Evolutionary conservation across 2,113 vertebrate species (phyloP).

Genomic region (Tachuris rubrigastra): DNA sequence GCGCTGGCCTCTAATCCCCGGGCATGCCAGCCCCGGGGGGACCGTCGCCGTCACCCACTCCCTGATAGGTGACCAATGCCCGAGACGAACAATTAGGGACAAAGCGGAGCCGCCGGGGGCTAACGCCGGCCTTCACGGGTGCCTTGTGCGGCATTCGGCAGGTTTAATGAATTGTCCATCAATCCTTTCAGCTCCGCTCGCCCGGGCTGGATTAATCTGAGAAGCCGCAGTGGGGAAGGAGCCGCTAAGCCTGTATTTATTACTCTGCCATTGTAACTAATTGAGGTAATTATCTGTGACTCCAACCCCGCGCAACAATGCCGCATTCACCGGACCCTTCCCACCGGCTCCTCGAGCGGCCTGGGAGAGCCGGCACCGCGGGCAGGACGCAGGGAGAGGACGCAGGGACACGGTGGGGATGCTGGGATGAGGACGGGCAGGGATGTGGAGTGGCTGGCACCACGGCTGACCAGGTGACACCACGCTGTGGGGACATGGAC

Average conservation of each 20-base stretch:
- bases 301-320: constrained; percentile 95
- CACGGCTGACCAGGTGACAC: rapidly evolving
- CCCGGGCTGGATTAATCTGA: constrained; percentile 89
- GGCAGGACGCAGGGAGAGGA: neutral
- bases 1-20: constrained; percentile 78
- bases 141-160: constrained; percentile 96
- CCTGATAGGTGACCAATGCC: constrained; percentile 87
- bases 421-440: rapidly evolving
- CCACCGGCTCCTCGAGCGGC: constrained; percentile 46
- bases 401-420: neutral
- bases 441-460: neutral
- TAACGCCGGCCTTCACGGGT: constrained; percentile 99
- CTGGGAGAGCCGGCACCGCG: constrained; percentile 56
- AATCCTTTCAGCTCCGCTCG: constrained; percentile 91
- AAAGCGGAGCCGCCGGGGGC: constrained; percentile 93
- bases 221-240: constrained; percentile 98
- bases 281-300: constrained; percentile 99
- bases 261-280: constrained; percentile 99
- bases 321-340: constrained; percentile 77
- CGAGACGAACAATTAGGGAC: constrained; percentile 84
- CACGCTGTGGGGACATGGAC: rapidly evolving
- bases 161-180: constrained; percentile 99
- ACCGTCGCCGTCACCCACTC: constrained; percentile 92
- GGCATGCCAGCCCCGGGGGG: constrained; percentile 72
- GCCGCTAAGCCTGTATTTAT: constrained; percentile 99